Evolutionary conservation across 1,140 invertebrate species (phyloP), one percentile per base, ranked within the genome.

Genomic region (Scaptomyza hsui): DNA sequence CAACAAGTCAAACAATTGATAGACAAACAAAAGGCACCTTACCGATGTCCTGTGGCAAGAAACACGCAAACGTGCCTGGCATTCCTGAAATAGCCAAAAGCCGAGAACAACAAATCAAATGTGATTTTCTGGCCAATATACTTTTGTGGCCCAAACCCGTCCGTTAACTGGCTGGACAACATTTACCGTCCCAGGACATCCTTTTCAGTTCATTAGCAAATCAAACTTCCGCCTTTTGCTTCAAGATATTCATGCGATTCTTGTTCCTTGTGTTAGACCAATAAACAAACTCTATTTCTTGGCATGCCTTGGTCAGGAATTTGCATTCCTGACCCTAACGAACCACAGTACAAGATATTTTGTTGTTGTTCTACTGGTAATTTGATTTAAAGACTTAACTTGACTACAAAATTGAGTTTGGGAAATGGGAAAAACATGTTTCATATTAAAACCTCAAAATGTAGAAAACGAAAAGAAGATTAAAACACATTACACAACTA

Each of bases 71-170:
- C 82, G 82, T 88, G 82, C 72, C 72, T 72, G 60, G 82, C 83
- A 88, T 88, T 68, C 75, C 72, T 37, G 61, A 73, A 61, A 47
- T 63, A 51, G 51, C 75, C 41, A 21, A 24, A 41, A 55, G 62
- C 39, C 56, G 48, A 26, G 13, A 32, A 47, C 82, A 71, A 71
- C 81, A 69, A 75, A 86, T 86, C 73, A 86, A 88, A 86, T 86
- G 81, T 77, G 76, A 88, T 86, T 86, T 86, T 86, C 81, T 86
- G 81, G 73, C 74, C 81, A 88, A 86, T 86, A 86, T 78, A 79
- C 62, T 69, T 81, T 80, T 55, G n/a, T 29, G 45, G 42, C 7
- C 4, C 5, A 2, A 45, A 47, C 26, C 10, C 7, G 44, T 24
- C 37, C 19, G 35, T 47, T 56, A 29, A 53, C 29, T 41, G 10